Conservation (phyloP, 2,888 invertebrate species). For the Drosophila nr. perissopoda region DNA sequence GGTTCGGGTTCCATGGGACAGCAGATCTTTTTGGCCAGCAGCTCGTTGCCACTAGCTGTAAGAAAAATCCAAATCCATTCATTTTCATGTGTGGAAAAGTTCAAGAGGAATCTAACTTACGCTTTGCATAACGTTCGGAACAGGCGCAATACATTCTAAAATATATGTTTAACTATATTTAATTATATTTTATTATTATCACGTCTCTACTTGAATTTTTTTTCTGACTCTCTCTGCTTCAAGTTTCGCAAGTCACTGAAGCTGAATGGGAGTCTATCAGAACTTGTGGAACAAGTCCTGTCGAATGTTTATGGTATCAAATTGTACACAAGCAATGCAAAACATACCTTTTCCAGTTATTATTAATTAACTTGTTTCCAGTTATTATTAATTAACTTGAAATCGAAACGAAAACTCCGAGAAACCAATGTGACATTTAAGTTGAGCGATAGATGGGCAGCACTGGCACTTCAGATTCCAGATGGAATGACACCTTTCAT, state of each 20-base stretch:
- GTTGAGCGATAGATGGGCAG: background rate
- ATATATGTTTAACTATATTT: no score
- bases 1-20: slow-evolving; percentile 28
- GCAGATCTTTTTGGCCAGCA: slow-evolving; percentile 57
- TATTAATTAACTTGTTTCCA: no score
- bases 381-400: no score
- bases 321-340: background rate
- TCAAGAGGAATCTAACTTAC: slow-evolving; percentile 10
- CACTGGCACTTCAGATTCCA: background rate
- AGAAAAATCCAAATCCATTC: background rate
- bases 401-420: background rate
- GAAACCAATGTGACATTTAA: background rate
- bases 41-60: slow-evolving; percentile 43
- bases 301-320: slow-evolving; percentile 23
- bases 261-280: background rate
- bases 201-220: background rate
- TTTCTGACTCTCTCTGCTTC: background rate
- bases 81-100: background rate
- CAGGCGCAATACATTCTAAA: slow-evolving; percentile 35
- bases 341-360: background rate
- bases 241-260: background rate
- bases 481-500: background rate
- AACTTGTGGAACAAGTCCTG: slow-evolving; percentile 20
- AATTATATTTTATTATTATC: background rate
- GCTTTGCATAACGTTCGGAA: slow-evolving; percentile 27